Base-by-base conservation (phyloP, 1,140 invertebrate species). In the Holotrichia oblita region DNA sequence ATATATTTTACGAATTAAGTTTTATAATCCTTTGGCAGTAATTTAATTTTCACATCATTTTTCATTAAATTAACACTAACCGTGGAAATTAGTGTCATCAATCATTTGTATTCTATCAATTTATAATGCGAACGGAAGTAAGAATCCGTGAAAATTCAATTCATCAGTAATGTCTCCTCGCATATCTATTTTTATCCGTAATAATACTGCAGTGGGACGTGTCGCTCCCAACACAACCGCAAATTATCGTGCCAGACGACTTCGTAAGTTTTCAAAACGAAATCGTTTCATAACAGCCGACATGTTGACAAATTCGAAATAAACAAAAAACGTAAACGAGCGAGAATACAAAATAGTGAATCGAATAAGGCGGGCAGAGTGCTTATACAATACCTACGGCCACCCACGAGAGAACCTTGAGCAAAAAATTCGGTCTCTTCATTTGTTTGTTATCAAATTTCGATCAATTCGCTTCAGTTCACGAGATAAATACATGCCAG, bases 381-480 rank as follows among this genome's bases (percentile, higher is more conserved):
- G n/a, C n/a, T n/a, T n/a, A 22, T 0, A 10, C 0, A 64, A 6
- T 17, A 17, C 17, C n/a, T 12, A 27, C 61, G 61, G 61, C 61
- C 61, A 64, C 61, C 61, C 61, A 64, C 61, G 61, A 64, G 61
- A 64, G 10, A 64, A 48, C 12, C 8, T 64, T 64, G 61, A 14
- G 61, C 61, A 64, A 64, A 64, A 64, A 64, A 64, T 64, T 64
- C 61, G 61, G n/a, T n/a, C 44, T 12, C 8, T 64, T 64, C 24
- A 27, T 20, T 27, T 64, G 61, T 64, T 64, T 64, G 61, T 64
- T 64, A 64, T 64, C 61, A 27, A 14, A 17, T 64, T 64, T 64
- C 61, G 61, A 64, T 64, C 61, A 64, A 64, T 64, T 20, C 61
- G 61, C 61, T 64, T 64, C 61, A 64, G 17, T 64, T 64, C 17